Evolutionary conservation across 2,888 invertebrate species (phyloP).

Genomic region (Caprella mutica): DNA sequence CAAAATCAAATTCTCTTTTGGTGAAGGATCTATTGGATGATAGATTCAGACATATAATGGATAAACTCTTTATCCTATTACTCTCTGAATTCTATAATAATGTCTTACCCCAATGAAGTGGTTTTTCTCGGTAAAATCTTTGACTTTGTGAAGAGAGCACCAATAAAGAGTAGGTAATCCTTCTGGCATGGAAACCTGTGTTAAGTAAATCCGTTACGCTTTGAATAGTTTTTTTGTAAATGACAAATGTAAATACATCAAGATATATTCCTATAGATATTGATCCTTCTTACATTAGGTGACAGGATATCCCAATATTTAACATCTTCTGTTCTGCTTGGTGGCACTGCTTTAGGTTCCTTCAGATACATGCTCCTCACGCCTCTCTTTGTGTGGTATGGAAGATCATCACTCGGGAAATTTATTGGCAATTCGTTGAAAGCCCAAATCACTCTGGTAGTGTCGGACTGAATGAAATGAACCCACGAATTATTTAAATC

Average conservation of each 20-base stretch:
- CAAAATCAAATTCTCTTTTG: too few species aligned
- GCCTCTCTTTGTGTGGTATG: conserved; percentile 43
- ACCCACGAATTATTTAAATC: too few species aligned
- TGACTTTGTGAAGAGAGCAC: conserved; percentile 55
- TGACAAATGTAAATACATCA: neutral
- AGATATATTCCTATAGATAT: neutral
- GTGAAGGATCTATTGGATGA: neutral
- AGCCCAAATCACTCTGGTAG: conserved; percentile 70
- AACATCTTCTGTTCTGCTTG: conserved; percentile 45
- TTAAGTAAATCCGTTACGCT: conserved; percentile 9
- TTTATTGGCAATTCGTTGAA: conserved; percentile 38
- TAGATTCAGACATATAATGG: neutral
- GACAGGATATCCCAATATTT: conserved; percentile 49
- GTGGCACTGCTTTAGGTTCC: conserved; percentile 49
- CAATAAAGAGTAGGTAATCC: conserved; percentile 54
- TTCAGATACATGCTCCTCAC: conserved; percentile 53
- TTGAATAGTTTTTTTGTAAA: neutral
- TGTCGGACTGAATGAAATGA: conserved; percentile 49
- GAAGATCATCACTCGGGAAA: neutral
- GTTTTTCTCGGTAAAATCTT: conserved; percentile 52
- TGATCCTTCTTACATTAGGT: conserved; percentile 40
- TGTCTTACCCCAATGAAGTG: conserved; percentile 56
- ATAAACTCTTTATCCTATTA: neutral
- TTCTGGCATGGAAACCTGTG: conserved; percentile 51
- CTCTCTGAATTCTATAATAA: neutral